A percentile compares a stretch with the other conserved stretches of the same genome.
phyloP scores from a whole-genome alignment of 35 echinoderm and acorn worm genomes.

The Amphiura filiformis region DNA sequence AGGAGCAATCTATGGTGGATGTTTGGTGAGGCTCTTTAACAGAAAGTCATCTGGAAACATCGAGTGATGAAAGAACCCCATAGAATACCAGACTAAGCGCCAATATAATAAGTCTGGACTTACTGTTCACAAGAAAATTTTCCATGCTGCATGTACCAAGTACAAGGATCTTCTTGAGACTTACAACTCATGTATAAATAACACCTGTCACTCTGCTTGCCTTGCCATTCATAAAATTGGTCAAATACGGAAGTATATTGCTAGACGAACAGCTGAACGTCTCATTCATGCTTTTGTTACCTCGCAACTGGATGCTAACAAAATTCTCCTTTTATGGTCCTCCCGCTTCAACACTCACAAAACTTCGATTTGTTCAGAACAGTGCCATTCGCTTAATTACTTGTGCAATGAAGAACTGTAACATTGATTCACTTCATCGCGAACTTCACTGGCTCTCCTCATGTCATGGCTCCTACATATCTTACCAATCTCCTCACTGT shows the following conservation, averaged over 20 bases:
- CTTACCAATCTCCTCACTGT: no score
- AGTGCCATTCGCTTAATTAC: neutral
- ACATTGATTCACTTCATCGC: slow-evolving; percentile 23
- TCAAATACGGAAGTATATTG: slow-evolving; percentile 18
- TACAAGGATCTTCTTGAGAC: no score
- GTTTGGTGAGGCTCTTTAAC: no score
- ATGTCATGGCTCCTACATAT: no score
- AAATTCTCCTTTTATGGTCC: slow-evolving; percentile 34
- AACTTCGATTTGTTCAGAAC: slow-evolving; percentile 37
- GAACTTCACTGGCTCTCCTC: slow-evolving; percentile 44
- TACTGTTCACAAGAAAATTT: no score
- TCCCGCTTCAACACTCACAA: neutral
- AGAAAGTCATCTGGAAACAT: no score
- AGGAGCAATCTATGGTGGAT: no score
- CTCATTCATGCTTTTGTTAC: slow-evolving; percentile 36
- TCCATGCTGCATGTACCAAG: no score
- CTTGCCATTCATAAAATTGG: neutral
- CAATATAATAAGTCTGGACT: no score
- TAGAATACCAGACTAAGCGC: no score
- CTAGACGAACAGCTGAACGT: neutral
- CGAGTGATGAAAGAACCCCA: no score
- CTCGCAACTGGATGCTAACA: slow-evolving; percentile 37
- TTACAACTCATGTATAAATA: slow-evolving; percentile 1
- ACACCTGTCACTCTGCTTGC: neutral
- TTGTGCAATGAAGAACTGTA: neutral